phyloP scores from a whole-genome alignment of 2,797 vertebrate species.

The Sebastes minor region DNA sequence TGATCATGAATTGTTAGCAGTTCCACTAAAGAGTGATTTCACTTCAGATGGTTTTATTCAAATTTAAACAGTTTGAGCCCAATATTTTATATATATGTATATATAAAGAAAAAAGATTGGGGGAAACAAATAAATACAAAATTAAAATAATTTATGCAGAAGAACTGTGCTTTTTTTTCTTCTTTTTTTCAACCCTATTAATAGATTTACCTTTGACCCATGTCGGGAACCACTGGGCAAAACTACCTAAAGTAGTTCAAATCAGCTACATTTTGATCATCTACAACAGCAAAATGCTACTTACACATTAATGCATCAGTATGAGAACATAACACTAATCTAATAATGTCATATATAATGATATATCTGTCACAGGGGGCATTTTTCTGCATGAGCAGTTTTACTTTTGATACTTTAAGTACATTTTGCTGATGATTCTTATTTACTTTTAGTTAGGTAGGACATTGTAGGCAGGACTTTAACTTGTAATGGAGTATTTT shows the following conservation, averaged over 20 bases:
- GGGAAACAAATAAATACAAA: background rate
- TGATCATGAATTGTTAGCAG: too few relatives aligned
- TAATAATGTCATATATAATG: background rate
- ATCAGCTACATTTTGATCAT: fast-evolving
- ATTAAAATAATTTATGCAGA: background rate
- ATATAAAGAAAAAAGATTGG: too few relatives aligned
- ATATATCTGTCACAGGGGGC: background rate
- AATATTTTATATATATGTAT: too few relatives aligned
- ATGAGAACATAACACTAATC: background rate
- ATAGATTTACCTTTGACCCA: background rate
- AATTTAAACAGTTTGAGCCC: too few relatives aligned
- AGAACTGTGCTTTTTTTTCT: background rate
- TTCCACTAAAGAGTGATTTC: too few relatives aligned
- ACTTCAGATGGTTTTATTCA: too few relatives aligned
- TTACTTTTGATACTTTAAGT: background rate
- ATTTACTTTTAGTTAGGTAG: background rate
- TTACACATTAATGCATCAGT: too few relatives aligned
- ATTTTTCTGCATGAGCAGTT: background rate
- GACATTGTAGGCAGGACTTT: background rate
- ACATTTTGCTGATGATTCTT: too few relatives aligned
- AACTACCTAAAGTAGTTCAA: background rate
- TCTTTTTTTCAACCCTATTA: background rate
- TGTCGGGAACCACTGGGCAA: background rate
- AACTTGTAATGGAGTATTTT: background rate
- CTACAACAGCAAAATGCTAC: too few relatives aligned